Base-by-base conservation (phyloP, 2,113 vertebrate species). In the Parotia lawesii region DNA sequence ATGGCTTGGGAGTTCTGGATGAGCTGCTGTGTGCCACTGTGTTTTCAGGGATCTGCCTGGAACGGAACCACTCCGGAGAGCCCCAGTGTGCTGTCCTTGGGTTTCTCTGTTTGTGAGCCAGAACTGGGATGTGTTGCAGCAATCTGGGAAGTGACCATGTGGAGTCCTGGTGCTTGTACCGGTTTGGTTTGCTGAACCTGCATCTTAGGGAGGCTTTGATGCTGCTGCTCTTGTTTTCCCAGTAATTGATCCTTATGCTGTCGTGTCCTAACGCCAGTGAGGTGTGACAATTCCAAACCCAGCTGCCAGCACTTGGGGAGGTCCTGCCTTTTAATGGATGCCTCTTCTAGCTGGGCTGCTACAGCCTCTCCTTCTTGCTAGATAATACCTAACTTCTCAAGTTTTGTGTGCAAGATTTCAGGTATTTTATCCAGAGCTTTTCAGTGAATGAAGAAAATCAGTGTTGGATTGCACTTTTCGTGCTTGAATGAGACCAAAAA, bases 21-120 rank as follows among this genome's bases (percentile, higher is more conserved):
- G 40, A 51, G 42, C 37, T 27, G 5, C 11, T 12, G 15, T 5
- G 6, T 33, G 28, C 28, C 0, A 1, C 62, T 22, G 44, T 9
- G 18, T 71, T 23, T 25, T 7, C 47, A 5, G 50, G 35, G 56
- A 5, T 37, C 10, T 35, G 69, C 20, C 57, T 44, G 54, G 65
- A 38, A 3, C 5, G 3, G 8, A 51, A 1, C 13, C 1, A 1
- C 21, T 37, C 65, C 1, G 2, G n/a, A 23, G 70, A 45, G 47
- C 56, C 22, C 13, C 15, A 6, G 0, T 0, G 1, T 21, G 47
- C 48, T 1, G 0, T 9, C 45, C 37, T 25, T 0, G 1, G 13
- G 13, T 12, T 67, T 17, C 42, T 38, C 1, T 3, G 19, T 14
- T 3, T 6, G 31, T 25, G 28, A 48, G 44, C 72, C 84, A 24